Evolutionary conservation across 2,113 vertebrate species (phyloP), one percentile per base, ranked within the genome.

Genomic region (Daboia siamensis): DNA sequence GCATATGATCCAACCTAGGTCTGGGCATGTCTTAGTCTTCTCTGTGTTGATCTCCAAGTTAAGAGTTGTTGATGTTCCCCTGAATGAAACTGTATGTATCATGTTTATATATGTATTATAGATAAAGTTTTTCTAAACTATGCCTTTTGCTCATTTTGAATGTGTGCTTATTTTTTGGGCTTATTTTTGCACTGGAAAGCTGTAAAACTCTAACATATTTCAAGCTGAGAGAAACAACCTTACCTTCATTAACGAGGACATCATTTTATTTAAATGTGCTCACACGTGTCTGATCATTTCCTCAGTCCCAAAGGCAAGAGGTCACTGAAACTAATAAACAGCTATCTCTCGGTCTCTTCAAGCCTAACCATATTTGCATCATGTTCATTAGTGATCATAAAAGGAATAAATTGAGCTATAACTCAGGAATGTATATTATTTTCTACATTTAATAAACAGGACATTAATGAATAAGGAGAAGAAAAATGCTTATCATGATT

Each of bases 231-330:
- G 94, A 88, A 90, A 93, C 0, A n/a, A 55, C 87, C 93, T 20
- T 96, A 61, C 94, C 96, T 97, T 91, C 90, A 90, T 5, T 94
- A 95, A 95, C 94, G 90, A 92, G 87, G 87, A 91, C 95, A 29
- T 91, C 93, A 15, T 96, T 95, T 95, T 89, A 94, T 96, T 96
- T 96, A 93, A 94, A 93, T 55, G n/a, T n/a, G 89, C 13, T 52
- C 93, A 87, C 57, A 56, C 86, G 92, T 87, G 57, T 92, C 92
- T 95, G 88, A 94, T 93, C 33, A 90, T 91, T 95, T 95, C 55
- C 24, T 48, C 3, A 6, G 88, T 93, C 93, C 90, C 56, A 64
- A 54, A 92, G 89, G 95, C 88, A 56, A 39, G 8, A 91, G 90
- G 90, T 91, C 92, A 91, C 86, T 84, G 90, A 94, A 95, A 90